These are phyloP conservation scores for Salpingus planirostris DNA, from an alignment of 2,888 invertebrate genomes.

Conservation along the genomic window DNA sequence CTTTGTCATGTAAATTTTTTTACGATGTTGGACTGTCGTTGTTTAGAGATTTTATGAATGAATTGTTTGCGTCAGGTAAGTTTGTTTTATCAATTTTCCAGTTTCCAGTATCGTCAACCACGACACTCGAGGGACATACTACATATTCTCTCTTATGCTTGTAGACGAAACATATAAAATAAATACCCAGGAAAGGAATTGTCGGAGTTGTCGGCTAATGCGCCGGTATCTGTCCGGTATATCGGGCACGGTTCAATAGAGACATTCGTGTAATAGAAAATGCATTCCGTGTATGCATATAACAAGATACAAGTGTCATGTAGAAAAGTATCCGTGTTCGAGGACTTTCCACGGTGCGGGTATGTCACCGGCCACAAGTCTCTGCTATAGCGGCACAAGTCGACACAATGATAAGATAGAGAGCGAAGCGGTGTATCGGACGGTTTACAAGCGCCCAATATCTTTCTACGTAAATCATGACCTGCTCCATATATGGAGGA, in stretches of 20 bases:
- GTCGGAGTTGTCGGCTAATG: no score
- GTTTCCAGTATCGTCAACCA: no score
- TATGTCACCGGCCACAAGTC: conserved; percentile 25
- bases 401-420: conserved; percentile 37
- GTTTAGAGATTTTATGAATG: no score
- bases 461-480: conserved; percentile 39
- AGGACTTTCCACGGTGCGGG: conserved; percentile 11
- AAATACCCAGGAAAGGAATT: no score
- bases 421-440: conserved; percentile 36
- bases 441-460: conserved; percentile 39
- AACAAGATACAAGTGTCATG: conserved; percentile 25
- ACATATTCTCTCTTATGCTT: no score
- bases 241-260: conserved; percentile 13
- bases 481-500: conserved; percentile 34
- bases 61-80: no score
- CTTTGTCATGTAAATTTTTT: no score
- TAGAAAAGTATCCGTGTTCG: conserved; percentile 15
- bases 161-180: no score
- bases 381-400: conserved; percentile 20
- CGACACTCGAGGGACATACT: no score
- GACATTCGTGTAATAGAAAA: conserved; percentile 18
- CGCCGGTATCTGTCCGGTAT: background rate
- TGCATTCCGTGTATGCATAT: conserved; percentile 19
- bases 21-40: no score
- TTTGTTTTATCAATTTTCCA: no score